Evolutionary conservation across 2,113 vertebrate genomes (phyloP), one percentile per base, ranked within the genome.

Genomic region (Neogobius melanostomus): DNA sequence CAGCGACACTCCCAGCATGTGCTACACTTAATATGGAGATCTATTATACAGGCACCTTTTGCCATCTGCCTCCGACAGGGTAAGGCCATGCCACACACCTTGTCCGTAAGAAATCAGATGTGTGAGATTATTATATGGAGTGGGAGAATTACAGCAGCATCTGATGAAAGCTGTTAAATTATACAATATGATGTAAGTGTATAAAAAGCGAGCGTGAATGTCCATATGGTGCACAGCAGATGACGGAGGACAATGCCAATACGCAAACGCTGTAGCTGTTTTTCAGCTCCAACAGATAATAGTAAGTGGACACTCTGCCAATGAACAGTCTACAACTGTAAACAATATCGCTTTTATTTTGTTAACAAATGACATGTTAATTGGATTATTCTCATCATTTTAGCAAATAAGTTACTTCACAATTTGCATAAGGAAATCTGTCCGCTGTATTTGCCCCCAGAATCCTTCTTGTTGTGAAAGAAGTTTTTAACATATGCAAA

Each of bases 1-100:
- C 88, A 91, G 86, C 87, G 86, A 89, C 90, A 91, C 79, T 79
- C 93, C 83, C 92, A 93, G 92, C 92, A 88, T 91, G 93, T 68
- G 85, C 82, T 76, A 68, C 81, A 80, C 88, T 92, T 93, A 92
- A 93, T 92, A 91, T 83, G 86, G 89, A 90, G 90, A 91, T 93
- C 91, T 91, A 92, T 92, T 93, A 93, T 90, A 85, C 84, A 88
- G 87, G 75, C 79, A 74, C 69, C 79, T 82, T 87, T 85, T 72
- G 83, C 92, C 93, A 93, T 91, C 92, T 93, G 93, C 90, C 91
- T 86, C 82, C 51, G 84, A 75, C 81, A 77, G 77, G 8, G 62
- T 73, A 75, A 88, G 80, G 77, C 81, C 69, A 80, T 75, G 85
- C 82, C 70, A 73, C 74, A 75, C 84, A 78, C 84, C 66, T 81